Evolutionary conservation across 2,888 invertebrate genomes (phyloP), one percentile per base, ranked within the genome.

Genomic region (Spodoptera exigua): DNA sequence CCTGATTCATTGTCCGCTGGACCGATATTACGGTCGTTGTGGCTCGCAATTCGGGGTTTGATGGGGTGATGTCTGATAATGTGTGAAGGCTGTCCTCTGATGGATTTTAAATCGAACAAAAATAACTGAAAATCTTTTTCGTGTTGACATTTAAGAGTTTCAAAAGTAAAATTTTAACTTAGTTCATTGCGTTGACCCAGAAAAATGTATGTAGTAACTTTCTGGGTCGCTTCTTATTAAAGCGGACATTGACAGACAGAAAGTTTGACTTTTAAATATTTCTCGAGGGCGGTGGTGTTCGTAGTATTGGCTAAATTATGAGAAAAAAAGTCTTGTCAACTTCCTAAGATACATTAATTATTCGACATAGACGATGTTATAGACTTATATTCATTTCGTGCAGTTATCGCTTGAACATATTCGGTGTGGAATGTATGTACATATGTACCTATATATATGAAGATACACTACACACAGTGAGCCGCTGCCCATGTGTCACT

Each of bases 1-100:
- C 21, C 53, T 71, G 71, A 75, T 71, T 71, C 71, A 72, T 71
- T 54, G 70, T 49, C 57, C 32, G 63, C 47, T 18, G 43, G 39
- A 68, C 52, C 64, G 47, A 70, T 69, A 61, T 65, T 56, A 65
- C 65, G 51, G 66, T 40, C 60, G 54, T 55, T 64, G 65, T 45
- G 70, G 58, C 32, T 47, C 41, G 54, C 53, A 54, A 58, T 49
- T 41, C 21, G 14, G 13, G 10, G 35, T 44, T 70, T 70, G 65
- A 65, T 44, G 44, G 54, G 40, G 51, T 43, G 55, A 52, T 48
- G 47, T 51, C 65, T 52, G 51, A 60, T 65, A 65, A 55, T 51
- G 59, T 59, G 70, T 68, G 53, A 68, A 70, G 43, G 46, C 41
- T 70, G 32, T 37, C 40, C 39, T 16, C 41, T 61, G 65, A 65